Conservation (phyloP, 2,113 vertebrate species). For the Electrona antarctica region DNA sequence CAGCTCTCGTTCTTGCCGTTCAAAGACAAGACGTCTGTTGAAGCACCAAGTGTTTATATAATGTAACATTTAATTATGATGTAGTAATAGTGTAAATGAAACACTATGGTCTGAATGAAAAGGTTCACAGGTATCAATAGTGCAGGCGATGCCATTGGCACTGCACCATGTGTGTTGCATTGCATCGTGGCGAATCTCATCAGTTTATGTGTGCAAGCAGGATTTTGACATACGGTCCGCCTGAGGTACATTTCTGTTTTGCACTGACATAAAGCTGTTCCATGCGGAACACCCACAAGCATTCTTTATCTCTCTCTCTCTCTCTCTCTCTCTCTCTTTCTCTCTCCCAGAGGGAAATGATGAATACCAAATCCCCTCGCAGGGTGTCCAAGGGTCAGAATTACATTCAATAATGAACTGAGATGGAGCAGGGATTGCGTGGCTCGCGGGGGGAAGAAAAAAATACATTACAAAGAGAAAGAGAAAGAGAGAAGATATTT, state of each 20-base stretch:
- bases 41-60: no score
- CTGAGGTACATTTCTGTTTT: slow-evolving; percentile 11
- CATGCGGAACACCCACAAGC: neutral
- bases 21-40: no score
- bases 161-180: no score
- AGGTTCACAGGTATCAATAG: no score
- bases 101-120: no score
- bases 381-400: slow-evolving; percentile 22
- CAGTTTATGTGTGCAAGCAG: slow-evolving; percentile 24
- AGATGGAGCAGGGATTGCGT: neutral
- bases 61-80: no score
- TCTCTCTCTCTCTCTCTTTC: neutral
- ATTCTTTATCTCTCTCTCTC: neutral
- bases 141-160: no score
- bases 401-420: slow-evolving; percentile 11
- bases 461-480: neutral
- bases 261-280: slow-evolving; percentile 6
- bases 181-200: slow-evolving; percentile 24
- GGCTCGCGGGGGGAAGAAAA: neutral
- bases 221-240: slow-evolving; percentile 30
- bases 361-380: slow-evolving; percentile 1
- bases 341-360: slow-evolving; percentile 14
- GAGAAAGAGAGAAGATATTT: neutral
- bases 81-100: no score
- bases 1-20: no score